Evolutionary conservation across 2,113 vertebrate species (phyloP).

Genomic region (Rhombomys opimus): DNA sequence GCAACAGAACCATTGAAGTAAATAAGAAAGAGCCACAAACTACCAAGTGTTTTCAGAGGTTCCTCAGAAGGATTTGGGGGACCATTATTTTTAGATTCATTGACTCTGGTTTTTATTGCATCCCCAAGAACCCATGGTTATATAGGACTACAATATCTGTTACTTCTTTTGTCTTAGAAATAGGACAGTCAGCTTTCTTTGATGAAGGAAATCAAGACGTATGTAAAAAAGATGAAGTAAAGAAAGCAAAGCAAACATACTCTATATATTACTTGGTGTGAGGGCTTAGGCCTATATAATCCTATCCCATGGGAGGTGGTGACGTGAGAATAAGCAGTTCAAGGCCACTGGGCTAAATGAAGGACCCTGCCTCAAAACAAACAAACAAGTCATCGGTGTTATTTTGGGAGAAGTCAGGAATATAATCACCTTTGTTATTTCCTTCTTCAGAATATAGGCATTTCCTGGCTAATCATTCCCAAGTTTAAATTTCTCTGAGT

Average conservation of each 20-base stretch:
- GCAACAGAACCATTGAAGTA: neutral
- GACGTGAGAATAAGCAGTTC: neutral
- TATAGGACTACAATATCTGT: neutral
- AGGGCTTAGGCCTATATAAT: neutral
- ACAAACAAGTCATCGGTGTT: neutral
- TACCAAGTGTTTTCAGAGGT: neutral
- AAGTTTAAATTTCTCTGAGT: conserved; percentile 1
- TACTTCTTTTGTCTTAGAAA: neutral
- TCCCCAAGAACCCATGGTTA: neutral
- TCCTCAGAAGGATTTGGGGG: neutral
- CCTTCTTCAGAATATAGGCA: neutral
- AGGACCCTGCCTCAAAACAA: neutral
- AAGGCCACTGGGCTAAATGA: neutral
- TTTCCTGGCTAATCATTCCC: neutral
- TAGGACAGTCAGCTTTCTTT: neutral
- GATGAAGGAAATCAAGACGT: neutral
- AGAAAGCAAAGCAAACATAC: conserved; percentile 6
- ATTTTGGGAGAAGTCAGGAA: too few species aligned
- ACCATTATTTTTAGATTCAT: neutral
- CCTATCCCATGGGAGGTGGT: neutral
- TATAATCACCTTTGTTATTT: neutral
- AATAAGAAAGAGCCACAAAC: too few species aligned
- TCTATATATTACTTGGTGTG: neutral
- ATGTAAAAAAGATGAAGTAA: neutral
- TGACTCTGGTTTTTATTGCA: neutral